These are phyloP conservation scores for Catocala fraxini DNA, from an alignment of 2,888 invertebrate species.

Conservation along the genomic window DNA sequence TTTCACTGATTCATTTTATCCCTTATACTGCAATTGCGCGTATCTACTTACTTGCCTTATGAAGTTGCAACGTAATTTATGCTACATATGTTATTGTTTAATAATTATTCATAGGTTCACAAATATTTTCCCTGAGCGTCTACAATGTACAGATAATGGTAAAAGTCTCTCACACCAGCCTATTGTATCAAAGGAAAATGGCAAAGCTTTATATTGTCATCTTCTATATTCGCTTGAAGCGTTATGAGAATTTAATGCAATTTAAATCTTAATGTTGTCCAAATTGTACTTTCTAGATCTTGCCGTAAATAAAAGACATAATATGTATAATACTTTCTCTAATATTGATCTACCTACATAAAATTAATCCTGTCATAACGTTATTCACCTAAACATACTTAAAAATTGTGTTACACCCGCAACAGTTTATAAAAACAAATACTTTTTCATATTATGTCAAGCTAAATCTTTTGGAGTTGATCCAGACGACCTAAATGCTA, in stretches of 20 bases:
- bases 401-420: background rate
- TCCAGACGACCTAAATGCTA: slow-evolving; percentile 83
- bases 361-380: background rate
- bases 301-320: background rate
- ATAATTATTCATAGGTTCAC: slow-evolving; percentile 17
- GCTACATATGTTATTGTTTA: background rate
- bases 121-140: slow-evolving; percentile 19
- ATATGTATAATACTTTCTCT: background rate
- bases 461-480: slow-evolving; percentile 73
- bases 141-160: slow-evolving; percentile 48
- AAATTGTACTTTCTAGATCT: too few relatives aligned
- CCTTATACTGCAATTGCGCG: background rate
- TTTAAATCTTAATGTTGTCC: slow-evolving; percentile 1
- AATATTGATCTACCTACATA: background rate
- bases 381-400: background rate
- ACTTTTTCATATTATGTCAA: slow-evolving; percentile 62
- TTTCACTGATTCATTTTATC: too few relatives aligned
- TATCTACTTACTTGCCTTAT: slow-evolving; percentile 19
- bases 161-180: slow-evolving; percentile 61
- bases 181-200: slow-evolving; percentile 60
- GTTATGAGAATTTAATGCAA: slow-evolving; percentile 26
- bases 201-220: slow-evolving; percentile 42
- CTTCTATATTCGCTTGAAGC: slow-evolving; percentile 16
- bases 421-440: slow-evolving; percentile 58
- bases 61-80: slow-evolving; percentile 16